Conservation (phyloP, 2,797 vertebrate genomes). For the Brachyalestes nurse region DNA sequence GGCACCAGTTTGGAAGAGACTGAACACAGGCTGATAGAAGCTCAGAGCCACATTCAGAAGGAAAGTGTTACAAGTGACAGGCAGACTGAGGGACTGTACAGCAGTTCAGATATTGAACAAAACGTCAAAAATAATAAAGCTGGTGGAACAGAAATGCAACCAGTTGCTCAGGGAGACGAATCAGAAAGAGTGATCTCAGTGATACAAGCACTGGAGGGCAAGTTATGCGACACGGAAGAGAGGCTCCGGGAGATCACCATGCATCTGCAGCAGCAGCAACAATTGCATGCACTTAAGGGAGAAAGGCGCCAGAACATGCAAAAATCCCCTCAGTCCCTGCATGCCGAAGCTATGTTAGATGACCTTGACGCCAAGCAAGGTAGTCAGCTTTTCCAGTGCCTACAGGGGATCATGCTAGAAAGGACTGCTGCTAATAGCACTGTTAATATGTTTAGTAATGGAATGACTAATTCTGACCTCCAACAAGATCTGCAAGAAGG, state of each 20-base stretch:
- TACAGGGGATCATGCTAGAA: conserved; percentile 76
- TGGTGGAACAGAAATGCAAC: conserved; percentile 69
- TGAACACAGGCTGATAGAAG: conserved; percentile 79
- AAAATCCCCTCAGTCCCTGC: conserved; percentile 73
- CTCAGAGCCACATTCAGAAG: conserved; percentile 63
- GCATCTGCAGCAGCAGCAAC: conserved; percentile 85
- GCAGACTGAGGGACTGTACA: conserved; percentile 57
- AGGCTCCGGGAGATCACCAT: conserved; percentile 88
- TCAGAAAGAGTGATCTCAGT: conserved; percentile 84
- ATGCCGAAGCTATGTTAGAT: neutral
- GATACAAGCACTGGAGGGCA: conserved; percentile 89
- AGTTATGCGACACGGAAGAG: conserved; percentile 89
- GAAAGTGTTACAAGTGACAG: neutral
- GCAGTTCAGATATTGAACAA: conserved; percentile 50
- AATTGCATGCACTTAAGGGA: conserved; percentile 41
- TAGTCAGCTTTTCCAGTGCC: conserved; percentile 75
- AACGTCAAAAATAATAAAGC: conserved; percentile 69
- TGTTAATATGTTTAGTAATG: conserved; percentile 1
- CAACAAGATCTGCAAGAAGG: neutral
- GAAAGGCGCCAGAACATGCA: conserved; percentile 79
- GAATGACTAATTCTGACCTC: conserved; percentile 7
- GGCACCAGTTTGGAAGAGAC: conserved; percentile 87
- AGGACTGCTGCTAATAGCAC: conserved; percentile 4
- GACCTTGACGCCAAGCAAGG: conserved; percentile 68
- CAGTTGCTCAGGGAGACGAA: conserved; percentile 67